Evolutionary conservation across 2,113 vertebrate species (phyloP), one percentile per base, ranked within the genome.

Genomic region (Serilophus lunatus): DNA sequence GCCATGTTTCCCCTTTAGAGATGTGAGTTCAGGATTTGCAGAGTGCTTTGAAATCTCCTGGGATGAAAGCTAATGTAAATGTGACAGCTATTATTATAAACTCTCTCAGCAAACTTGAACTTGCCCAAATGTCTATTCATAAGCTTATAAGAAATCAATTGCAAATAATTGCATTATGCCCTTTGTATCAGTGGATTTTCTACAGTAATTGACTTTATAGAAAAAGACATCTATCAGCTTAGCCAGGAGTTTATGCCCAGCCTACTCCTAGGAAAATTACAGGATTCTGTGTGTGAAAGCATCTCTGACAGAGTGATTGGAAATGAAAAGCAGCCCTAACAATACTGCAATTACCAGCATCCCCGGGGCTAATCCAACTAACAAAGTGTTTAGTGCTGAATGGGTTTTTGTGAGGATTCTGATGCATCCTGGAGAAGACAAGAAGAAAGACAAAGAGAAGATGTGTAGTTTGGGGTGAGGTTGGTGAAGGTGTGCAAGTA

Each of bases 81-180:
- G 76, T 84, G 91, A 64, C 86, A 87, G 78, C 82, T 87, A 20
- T 77, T 94, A 72, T 80, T 79, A 89, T 40, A 77, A 95, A 94
- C 86, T 91, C 86, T 74, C 76, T 72, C 60, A 49, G 68, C 81
- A 91, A 81, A 95, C 81, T 65, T 83, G 78, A 96, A 90, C 83
- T 91, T 69, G 49, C 44, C 61, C 57, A 91, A 28, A 29, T 42
- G 75, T 79, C 88, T 92, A 8, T 88, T 95, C 91, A 91, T 85
- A 91, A 93, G 84, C 84, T 88, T 72, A 82, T 90, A 92, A 94
- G 84, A 77, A 91, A 96, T 88, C 78, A 95, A 95, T 94, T 89
- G 78, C 63, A 90, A 93, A 90, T 92, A 89, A 93, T 86, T 95
- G 76, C 66, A 75, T 89, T 84, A 88, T 87, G 69, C 61, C 84